Evolutionary conservation across 2,888 invertebrate genomes (phyloP), one percentile per base, ranked within the genome.

Genomic region (Schizotus pectinicornis): DNA sequence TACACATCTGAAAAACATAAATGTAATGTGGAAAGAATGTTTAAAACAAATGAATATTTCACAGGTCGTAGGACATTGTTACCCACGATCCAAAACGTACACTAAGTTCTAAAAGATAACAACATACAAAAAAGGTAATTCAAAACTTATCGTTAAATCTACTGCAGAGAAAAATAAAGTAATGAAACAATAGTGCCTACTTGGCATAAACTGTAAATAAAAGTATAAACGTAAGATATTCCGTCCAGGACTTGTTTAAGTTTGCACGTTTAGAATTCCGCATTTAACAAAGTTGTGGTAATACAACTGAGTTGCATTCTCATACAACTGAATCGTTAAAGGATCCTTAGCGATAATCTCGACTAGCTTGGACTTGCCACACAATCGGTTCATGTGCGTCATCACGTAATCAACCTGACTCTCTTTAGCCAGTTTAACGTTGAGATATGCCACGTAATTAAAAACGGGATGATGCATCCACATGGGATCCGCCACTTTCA

Each of bases 381-480:
- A 64, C n/a, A 69, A 61, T 12, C 65, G 52, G 8, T 62, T 64
- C 55, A 74, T 62, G 14, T 63, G 52, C 47, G 70, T 63, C 6
- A 51, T 14, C 6, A 67, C 60, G 14, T 62, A 55, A 31, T 60
- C 50, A 1, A 42, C 7, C 34, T 68, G 54, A 33, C 45, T 59
- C 3, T 61, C 62, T 1, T 58, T 34, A 1, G 31, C 31, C 22
- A 76, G 48, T 35, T 62, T 56, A 11, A 75, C 61, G 64, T 81
- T 72, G 39, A 88, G 70, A 55, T 77, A 76, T 0, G 82, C 86
- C 5, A 82, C 74, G 12, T 85, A 73, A 7, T 83, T 82, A 0
- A 81, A 81, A 2, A 86, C 81, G 0, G 86, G 85, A 49, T 85
- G 74, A 35, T 75, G 69, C 1, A 81, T 69, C 78, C 85, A 84